Percentiles rank a stretch among this genome's conserved stretches.
phyloP scores from a whole-genome alignment of 2,113 vertebrate species.

The Macroglossus sobrinus region DNA sequence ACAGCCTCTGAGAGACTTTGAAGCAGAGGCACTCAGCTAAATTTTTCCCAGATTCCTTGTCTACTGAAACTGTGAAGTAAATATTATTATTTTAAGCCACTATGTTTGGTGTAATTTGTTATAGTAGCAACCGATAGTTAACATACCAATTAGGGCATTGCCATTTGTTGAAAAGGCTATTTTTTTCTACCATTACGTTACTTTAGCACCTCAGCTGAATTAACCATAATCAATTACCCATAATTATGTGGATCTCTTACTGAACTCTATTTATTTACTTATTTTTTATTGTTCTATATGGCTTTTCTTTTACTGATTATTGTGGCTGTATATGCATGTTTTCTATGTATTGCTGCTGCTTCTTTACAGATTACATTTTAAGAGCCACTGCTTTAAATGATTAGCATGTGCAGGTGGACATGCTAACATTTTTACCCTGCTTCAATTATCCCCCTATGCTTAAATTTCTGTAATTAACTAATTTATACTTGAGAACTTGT shows the following conservation, averaged over 20 bases:
- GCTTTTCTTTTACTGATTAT: background rate
- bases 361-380: background rate
- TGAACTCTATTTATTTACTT: background rate
- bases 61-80: background rate
- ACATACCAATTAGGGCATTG: background rate
- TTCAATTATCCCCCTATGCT: background rate
- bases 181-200: background rate
- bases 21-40: background rate
- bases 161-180: background rate
- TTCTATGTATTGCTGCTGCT: background rate
- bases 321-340: background rate
- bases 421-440: background rate
- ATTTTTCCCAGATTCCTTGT: background rate
- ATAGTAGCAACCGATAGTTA: background rate
- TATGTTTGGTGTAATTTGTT: background rate
- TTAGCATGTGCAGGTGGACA: background rate
- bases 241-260: background rate
- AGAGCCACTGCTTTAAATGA: background rate
- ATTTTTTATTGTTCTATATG: background rate
- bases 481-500: background rate
- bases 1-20: background rate
- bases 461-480: background rate
- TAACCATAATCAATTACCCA: background rate
- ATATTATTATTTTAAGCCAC: background rate
- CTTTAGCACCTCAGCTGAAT: background rate